Evolutionary conservation across 2,888 invertebrate species (phyloP).

Genomic region (Bedellia somnulentella): DNA sequence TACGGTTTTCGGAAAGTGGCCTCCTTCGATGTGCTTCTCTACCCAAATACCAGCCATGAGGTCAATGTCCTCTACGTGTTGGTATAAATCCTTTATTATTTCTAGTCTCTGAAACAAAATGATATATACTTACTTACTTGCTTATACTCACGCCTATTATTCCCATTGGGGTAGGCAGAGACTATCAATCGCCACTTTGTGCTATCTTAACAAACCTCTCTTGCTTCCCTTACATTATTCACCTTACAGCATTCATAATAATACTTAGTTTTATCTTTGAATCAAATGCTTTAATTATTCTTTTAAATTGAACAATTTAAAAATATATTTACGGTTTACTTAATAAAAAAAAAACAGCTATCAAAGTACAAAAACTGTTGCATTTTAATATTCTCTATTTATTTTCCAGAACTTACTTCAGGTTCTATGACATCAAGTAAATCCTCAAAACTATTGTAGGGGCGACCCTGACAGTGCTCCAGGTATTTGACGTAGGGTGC

Average conservation of each 20-base stretch:
- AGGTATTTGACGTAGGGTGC: slow-evolving; percentile 1
- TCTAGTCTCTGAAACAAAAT: slow-evolving; percentile 23
- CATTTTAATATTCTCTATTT: background rate
- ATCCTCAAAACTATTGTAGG: slow-evolving; percentile 5
- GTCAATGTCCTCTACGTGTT: slow-evolving; percentile 79
- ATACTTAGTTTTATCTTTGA: background rate
- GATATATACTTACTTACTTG: too few species aligned
- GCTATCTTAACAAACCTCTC: too few species aligned
- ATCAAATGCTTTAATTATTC: too few species aligned
- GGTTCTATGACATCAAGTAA: slow-evolving; percentile 5
- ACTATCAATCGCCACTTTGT: too few species aligned
- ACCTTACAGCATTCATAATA: background rate
- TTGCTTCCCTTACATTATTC: too few species aligned
- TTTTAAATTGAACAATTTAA: too few species aligned
- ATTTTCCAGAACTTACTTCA: slow-evolving; percentile 3
- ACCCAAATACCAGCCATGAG: slow-evolving; percentile 84
- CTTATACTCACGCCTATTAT: too few species aligned
- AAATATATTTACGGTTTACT: too few species aligned
- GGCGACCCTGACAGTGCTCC: background rate
- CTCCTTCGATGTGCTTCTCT: slow-evolving; percentile 76
- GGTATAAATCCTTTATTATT: slow-evolving; percentile 20
- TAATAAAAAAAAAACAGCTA: too few species aligned
- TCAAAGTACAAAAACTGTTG: too few species aligned
- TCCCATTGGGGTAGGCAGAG: too few species aligned
- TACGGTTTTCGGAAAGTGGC: slow-evolving; percentile 85